phyloP scores from a whole-genome alignment of 2,797 vertebrate species.

The Chloroceryle inda region DNA sequence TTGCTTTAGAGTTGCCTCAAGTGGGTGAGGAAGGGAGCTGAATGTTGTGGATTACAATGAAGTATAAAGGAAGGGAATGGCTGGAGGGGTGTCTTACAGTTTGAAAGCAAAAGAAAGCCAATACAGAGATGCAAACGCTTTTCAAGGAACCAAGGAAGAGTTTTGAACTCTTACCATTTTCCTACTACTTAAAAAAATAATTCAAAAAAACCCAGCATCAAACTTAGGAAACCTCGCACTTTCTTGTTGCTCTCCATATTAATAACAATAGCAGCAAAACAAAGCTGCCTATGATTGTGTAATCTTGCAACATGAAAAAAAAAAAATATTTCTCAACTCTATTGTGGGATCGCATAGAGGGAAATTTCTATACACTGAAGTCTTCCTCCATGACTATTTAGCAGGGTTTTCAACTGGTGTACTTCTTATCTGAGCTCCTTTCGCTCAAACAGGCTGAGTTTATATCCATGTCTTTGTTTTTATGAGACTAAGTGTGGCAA shows the following conservation, averaged over 20 bases:
- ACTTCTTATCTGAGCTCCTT: neutral
- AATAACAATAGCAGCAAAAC: neutral
- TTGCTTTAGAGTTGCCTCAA: neutral
- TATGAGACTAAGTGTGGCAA: neutral
- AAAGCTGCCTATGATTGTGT: neutral
- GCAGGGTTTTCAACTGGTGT: neutral
- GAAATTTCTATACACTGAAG: neutral
- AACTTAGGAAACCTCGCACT: neutral
- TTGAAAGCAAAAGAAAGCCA: neutral
- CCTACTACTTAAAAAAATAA: neutral
- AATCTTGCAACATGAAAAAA: neutral
- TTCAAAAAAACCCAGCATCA: neutral
- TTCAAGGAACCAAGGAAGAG: neutral
- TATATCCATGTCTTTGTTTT: constrained; percentile 2
- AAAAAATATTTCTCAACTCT: neutral
- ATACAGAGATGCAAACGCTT: neutral
- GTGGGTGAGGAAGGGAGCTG: neutral
- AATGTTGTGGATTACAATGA: neutral
- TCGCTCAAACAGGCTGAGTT: neutral
- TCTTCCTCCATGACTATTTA: neutral
- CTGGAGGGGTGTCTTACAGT: neutral
- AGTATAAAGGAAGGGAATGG: neutral
- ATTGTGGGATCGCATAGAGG: neutral
- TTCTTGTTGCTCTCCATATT: neutral
- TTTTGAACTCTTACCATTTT: neutral